Conservation (phyloP, 2,113 vertebrate genomes). For the Pangasianodon hypophthalmus region DNA sequence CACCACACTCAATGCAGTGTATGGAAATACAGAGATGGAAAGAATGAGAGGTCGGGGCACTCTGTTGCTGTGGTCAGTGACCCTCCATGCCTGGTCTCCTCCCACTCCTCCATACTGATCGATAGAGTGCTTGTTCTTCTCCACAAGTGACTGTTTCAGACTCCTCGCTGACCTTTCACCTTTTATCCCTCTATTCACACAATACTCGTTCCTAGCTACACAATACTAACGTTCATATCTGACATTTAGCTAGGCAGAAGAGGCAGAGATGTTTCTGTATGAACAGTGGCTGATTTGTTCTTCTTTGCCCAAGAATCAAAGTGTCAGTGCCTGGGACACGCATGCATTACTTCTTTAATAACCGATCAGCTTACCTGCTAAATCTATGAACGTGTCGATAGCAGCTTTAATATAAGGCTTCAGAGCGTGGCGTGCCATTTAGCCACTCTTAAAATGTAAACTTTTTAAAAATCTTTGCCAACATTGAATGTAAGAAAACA, state of each 20-base stretch:
- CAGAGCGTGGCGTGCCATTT: background rate
- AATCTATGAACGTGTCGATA: background rate
- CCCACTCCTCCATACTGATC: conserved; percentile 36
- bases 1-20: background rate
- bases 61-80: conserved; percentile 25
- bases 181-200: conserved; percentile 6
- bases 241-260: conserved; percentile 42
- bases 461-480: background rate
- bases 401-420: background rate
- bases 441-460: background rate
- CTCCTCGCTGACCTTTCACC: conserved; percentile 46
- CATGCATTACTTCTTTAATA: background rate
- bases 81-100: conserved; percentile 32
- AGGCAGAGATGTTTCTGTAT: background rate
- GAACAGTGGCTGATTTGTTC: conserved; percentile 34
- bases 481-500: background rate
- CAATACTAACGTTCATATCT: conserved; percentile 55
- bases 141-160: conserved; percentile 53
- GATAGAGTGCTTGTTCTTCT: conserved; percentile 54
- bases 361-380: background rate
- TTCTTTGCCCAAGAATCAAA: conserved; percentile 12
- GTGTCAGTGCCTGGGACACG: background rate
- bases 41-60: conserved; percentile 47
- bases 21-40: conserved; percentile 28
- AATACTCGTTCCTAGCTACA: conserved; percentile 4